Evolutionary conservation across 2,888 invertebrate species (phyloP).

Genomic region (Drosophila heteroneura): DNA sequence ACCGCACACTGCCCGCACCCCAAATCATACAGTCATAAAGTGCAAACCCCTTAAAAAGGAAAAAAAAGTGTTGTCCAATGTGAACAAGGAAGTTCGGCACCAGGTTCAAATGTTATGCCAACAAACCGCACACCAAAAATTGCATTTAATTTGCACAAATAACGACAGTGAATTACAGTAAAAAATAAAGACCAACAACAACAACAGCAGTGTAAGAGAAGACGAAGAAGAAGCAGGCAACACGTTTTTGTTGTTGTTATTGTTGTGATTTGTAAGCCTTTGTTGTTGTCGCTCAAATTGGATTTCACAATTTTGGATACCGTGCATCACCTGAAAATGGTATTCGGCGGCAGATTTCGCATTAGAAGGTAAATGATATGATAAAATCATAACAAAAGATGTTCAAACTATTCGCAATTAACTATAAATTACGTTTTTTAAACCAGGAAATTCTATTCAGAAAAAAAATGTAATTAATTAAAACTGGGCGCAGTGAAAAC

Average conservation of each 20-base stretch:
- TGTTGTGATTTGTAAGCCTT: slow-evolving; percentile 35
- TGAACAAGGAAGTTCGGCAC: slow-evolving; percentile 68
- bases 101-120: slow-evolving; percentile 75
- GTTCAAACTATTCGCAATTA: not conserved
- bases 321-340: slow-evolving; percentile 84
- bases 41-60: slow-evolving; percentile 29
- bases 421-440: slow-evolving; percentile 11
- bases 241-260: slow-evolving; percentile 49
- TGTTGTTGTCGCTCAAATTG: slow-evolving; percentile 67
- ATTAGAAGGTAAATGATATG: slow-evolving; percentile 84
- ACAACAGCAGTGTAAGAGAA: slow-evolving; percentile 18
- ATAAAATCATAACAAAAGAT: not conserved
- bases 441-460: slow-evolving; percentile 54
- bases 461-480: slow-evolving; percentile 45
- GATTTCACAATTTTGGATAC: slow-evolving; percentile 82
- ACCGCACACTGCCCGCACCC: slow-evolving; percentile 1
- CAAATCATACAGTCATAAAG: slow-evolving; percentile 25
- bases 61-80: slow-evolving; percentile 38
- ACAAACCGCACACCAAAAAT: slow-evolving; percentile 49
- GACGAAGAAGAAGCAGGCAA: slow-evolving; percentile 32
- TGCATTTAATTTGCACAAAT: slow-evolving; percentile 73
- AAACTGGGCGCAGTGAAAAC: slow-evolving; percentile 54
- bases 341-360: slow-evolving; percentile 86
- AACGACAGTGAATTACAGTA: slow-evolving; percentile 56
- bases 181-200: slow-evolving; percentile 26